These are phyloP conservation scores for Euthynnus affinis DNA, from an alignment of 2,797 vertebrate genomes.

Conservation along the genomic window DNA sequence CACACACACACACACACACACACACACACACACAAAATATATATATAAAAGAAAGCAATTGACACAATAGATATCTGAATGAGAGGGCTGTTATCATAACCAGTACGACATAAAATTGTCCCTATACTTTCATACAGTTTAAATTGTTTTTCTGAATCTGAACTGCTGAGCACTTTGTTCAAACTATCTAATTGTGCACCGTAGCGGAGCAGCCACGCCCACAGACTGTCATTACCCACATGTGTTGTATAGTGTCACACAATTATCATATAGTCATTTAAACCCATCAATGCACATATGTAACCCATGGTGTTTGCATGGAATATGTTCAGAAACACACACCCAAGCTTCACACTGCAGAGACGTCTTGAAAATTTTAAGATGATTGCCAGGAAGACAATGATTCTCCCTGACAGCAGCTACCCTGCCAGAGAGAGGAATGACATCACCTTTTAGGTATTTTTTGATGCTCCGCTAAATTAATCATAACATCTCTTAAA, in stretches of 20 bases:
- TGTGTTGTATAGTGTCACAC: not conserved
- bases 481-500: not conserved
- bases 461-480: slow-evolving; percentile 9
- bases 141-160: slow-evolving; percentile 3
- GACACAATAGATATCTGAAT: slow-evolving; percentile 23
- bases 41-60: slow-evolving; percentile 11
- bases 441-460: not conserved
- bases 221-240: not conserved
- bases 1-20: not conserved
- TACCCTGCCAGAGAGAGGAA: slow-evolving; percentile 6
- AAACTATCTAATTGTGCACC: slow-evolving; percentile 4
- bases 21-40: not conserved
- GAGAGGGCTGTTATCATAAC: slow-evolving; percentile 11
- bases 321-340: not conserved
- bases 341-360: not conserved
- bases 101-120: slow-evolving; percentile 20
- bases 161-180: slow-evolving; percentile 27
- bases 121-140: slow-evolving; percentile 6
- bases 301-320: not conserved
- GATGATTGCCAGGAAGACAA: too few relatives aligned
- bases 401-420: not conserved
- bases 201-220: not conserved
- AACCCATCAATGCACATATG: not conserved
- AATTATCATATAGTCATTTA: not conserved
- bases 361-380: slow-evolving; percentile 4